These are phyloP conservation scores for Agapostemon virescens DNA, from an alignment of 2,888 invertebrate species.

Conservation along the genomic window DNA sequence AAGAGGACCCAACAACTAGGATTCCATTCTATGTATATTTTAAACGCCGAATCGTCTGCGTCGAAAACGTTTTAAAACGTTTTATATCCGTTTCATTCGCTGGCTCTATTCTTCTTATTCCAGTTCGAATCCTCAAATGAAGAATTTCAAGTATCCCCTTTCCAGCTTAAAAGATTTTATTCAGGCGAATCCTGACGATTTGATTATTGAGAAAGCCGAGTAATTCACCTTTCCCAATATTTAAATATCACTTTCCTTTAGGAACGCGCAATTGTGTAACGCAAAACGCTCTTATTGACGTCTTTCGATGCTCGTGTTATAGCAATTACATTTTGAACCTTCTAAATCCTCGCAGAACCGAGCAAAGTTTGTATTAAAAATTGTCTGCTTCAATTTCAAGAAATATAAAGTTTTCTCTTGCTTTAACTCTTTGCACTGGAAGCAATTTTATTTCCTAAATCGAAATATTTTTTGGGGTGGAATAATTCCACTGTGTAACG, in stretches of 20 bases:
- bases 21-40: conserved; percentile 41
- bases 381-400: no score
- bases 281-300: background rate
- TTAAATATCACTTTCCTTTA: background rate
- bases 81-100: conserved; percentile 35
- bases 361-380: no score
- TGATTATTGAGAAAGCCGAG: conserved; percentile 6
- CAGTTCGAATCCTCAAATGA: background rate
- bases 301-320: background rate
- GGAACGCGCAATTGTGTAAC: background rate
- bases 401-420: no score
- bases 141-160: conserved; percentile 19
- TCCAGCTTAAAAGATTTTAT: conserved; percentile 10
- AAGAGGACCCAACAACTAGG: background rate
- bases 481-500: no score
- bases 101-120: conserved; percentile 27
- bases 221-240: background rate
- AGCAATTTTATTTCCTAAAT: no score
- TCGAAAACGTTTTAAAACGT: conserved; percentile 25
- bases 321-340: no score
- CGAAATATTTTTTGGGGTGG: no score
- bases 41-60: conserved; percentile 26
- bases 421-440: no score
- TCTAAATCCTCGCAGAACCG: no score
- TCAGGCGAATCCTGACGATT: conserved; percentile 16